Evolutionary conservation across 1,140 invertebrate genomes (phyloP).

Genomic region (Aphelinus atriplicis): DNA sequence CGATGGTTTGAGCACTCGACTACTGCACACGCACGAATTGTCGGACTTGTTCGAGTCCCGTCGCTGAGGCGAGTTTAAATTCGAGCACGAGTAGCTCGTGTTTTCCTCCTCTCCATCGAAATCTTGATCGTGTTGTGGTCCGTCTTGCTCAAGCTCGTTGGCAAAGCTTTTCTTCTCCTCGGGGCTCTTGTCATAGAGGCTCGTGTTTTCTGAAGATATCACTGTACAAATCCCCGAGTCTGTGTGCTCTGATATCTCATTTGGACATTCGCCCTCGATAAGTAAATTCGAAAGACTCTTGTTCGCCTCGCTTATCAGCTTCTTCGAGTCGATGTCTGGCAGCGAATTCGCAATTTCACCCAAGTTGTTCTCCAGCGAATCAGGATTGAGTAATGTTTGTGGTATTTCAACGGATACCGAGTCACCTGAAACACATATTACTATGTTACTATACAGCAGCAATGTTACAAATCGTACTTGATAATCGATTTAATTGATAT

Average conservation of each 20-base stretch:
- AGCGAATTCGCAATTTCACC: conserved; percentile 62
- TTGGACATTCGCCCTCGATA: conserved; percentile 65
- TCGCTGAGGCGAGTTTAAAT: conserved; percentile 43
- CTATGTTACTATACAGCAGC: conserved; percentile 2
- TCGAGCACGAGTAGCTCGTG: conserved; percentile 53
- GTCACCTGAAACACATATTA: conserved; percentile 37
- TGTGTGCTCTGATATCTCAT: conserved; percentile 68
- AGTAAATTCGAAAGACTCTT: conserved; percentile 72
- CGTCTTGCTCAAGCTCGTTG: conserved; percentile 38
- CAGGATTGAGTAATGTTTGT: conserved; percentile 57
- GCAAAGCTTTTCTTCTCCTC: conserved; percentile 62
- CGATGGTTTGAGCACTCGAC: not conserved
- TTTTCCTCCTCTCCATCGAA: conserved; percentile 42
- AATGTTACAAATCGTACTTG: not conserved
- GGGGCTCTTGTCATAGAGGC: conserved; percentile 67
- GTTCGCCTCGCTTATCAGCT: conserved; percentile 73
- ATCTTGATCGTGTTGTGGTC: conserved; percentile 22
- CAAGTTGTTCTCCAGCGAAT: conserved; percentile 56
- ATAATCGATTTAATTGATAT: not conserved
- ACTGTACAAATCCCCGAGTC: conserved; percentile 77
- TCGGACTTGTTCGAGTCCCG: conserved; percentile 56
- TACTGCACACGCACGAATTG: conserved; percentile 48
- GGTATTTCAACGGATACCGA: conserved; percentile 38
- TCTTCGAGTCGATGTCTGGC: conserved; percentile 66
- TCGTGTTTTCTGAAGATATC: conserved; percentile 72